These are phyloP conservation scores for Acholoe squamosa DNA, from an alignment of 2,888 invertebrate species.

Conservation along the genomic window DNA sequence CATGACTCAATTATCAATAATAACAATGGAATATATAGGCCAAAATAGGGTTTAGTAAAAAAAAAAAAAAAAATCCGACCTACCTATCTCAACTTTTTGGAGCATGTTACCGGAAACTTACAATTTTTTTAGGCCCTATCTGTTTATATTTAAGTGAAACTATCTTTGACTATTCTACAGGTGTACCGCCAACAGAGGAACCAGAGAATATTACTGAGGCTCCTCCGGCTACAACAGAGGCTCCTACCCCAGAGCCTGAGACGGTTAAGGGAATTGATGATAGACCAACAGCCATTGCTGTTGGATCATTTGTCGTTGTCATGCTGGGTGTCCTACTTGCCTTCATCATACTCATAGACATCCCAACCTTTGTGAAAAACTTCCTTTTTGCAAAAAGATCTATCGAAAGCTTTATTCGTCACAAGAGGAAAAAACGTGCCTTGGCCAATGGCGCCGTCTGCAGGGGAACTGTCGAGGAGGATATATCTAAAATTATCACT, in stretches of 20 bases:
- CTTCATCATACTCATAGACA: slow-evolving; percentile 43
- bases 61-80: too few species aligned
- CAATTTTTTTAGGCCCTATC: too few species aligned
- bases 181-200: slow-evolving; percentile 50
- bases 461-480: not conserved
- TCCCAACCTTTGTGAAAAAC: slow-evolving; percentile 50
- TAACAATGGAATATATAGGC: too few species aligned
- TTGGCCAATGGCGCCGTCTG: not conserved
- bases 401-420: not conserved
- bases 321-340: slow-evolving; percentile 36
- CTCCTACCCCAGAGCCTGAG: slow-evolving; percentile 9
- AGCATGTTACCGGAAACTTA: too few species aligned
- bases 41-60: too few species aligned
- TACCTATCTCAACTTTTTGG: too few species aligned
- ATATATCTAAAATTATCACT: not conserved
- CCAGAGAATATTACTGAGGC: slow-evolving; percentile 8
- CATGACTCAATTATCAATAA: too few species aligned
- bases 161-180: too few species aligned
- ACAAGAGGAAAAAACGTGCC: slow-evolving; percentile 15
- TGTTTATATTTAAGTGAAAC: too few species aligned
- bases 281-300: slow-evolving; percentile 40
- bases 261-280: slow-evolving; percentile 10
- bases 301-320: slow-evolving; percentile 43
- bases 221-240: not conserved
- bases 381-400: slow-evolving; percentile 21